Evolutionary conservation across 2,888 invertebrate genomes (phyloP), one percentile per base, ranked within the genome.

Genomic region (Buathra laborator): DNA sequence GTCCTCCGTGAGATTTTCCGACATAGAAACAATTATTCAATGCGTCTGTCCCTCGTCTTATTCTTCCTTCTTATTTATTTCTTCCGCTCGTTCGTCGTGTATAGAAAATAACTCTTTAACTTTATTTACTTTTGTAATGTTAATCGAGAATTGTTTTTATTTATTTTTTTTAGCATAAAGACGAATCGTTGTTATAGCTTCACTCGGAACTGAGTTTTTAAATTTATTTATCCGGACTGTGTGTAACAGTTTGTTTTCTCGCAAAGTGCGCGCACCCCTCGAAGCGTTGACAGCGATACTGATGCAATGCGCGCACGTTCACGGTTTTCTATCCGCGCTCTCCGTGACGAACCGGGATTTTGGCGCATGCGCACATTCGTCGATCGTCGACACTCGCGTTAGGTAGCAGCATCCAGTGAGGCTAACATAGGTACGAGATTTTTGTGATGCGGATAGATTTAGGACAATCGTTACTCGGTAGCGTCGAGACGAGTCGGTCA

Each of bases 1-100:
- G 71, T 90, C 86, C 16, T 87, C 86, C 48, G 76, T 76, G n/a
- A 77, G 56, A 70, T 87, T 85, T 56, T 83, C 51, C 85, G 85
- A 80, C 83, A 86, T 87, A 84, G 86, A 66, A 86, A 83, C 7
- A 83, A 82, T 86, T 79, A 85, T 29, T 79, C 14, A 37, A 67
- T 43, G 70, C 43, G 51, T 77, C 24, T 16, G 16, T 7, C n/a
- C 37, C n/a, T 53, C 44, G n/a, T 37, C 56, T 32, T 32, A n/a
- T 43, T 59, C 62, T 10, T 44, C 64, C 16, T 19, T 59, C 10
- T 9, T 43, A 5, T 29, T 64, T 51, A n/a, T 5, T 9, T 46
- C 32, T 37, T 46, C 62, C 44, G 68, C 70, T 5, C 12, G 9
- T n/a, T 19, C 6, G 9, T 53, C 53, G 53, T 24, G 24, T 24